Evolutionary conservation across 2,797 vertebrate genomes (phyloP), one percentile per base, ranked within the genome.

Genomic region (Scyliorhinus canicula): DNA sequence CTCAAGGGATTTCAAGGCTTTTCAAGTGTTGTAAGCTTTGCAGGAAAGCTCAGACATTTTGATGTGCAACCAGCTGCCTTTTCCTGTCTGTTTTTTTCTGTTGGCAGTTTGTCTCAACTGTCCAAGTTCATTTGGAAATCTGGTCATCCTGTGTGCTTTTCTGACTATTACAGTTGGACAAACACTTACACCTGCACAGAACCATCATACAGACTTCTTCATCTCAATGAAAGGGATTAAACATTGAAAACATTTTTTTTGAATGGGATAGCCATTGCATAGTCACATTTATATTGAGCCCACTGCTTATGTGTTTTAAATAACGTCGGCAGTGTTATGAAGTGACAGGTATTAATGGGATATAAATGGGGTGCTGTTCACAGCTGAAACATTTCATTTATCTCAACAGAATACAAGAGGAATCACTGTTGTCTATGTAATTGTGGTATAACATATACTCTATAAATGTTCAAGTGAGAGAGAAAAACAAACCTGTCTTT

Each of bases 331-430:
- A 93, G 60, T 47, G 24, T 21, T 65, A n/a, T 47, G 44, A 93
- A 93, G 91, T 28, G 60, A 93, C 40, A 93, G 40, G n/a, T 67
- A 47, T 93, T 26, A 67, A 67, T 67, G 60, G 40, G 60, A 0
- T 93, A 11, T 93, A 93, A 93, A 3, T 44, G 60, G 47, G 40
- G 24, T 69, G 11, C 28, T 69, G n/a, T 93, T 67, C 26, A 93
- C 44, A 65, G 40, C 21, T 28, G 24, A 67, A 65, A 40, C n/a
- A 93, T 26, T 93, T 47, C 67, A 93, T 67, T 69, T 67, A 93
- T 65, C 40, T 93, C 91, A 93, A 93, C 16, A 93, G 40, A 93
- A 93, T 67, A 69, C n/a, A 67, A 93, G 47, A 11, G 44, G 63
- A 93, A 47, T 67, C 21, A 26, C 40, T 47, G 55, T 35, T 93